Base-by-base conservation (phyloP, 2,113 vertebrate species). In the Pterocles orientalis region DNA sequence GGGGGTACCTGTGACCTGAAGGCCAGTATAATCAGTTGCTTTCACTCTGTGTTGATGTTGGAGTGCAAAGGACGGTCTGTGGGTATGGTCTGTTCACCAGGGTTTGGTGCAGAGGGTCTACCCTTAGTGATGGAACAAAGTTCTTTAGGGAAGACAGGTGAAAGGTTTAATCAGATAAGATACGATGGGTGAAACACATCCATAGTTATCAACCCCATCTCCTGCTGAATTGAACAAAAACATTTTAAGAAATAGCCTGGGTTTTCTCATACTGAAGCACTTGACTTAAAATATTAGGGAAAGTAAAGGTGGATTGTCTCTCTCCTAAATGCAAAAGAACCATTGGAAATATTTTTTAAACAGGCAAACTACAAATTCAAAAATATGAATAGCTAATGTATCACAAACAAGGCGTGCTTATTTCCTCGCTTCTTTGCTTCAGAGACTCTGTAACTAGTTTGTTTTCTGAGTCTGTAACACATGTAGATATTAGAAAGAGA, bases 251-350 rank as follows among this genome's bases (percentile, higher is more conserved):
- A 95, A 64, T 91, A 91, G 54, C 23, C 36, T 85, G 33, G 14
- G 12, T 88, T 95, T 92, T 85, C 81, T 47, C 39, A 61, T 95
- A 72, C 56, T 77, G 90, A 86, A 95, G 50, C 87, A 73, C 57
- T 84, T 84, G 68, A 47, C 89, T 92, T 84, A 82, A 88, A 94
- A 90, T 82, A 77, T 47, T 83, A 78, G n/a, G 39, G 62, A 65
- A 95, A 94, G 92, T 43, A 39, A 88, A 96, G 72, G 26, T 69
- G 13, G 7, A 23, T 87, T 86, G 76, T 92, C 20, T 56, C 57
- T 28, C 18, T 87, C 13, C 19, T 71, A 41, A 78, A 48, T 69
- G 18, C 19, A 54, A 23, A 90, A 88, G 19, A 78, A 19, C 13
- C 54, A 13, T 10, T 84, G 56, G 68, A 78, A 96, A n/a, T 86